Conservation (phyloP, 2,113 vertebrate species). For the Steatornis caripensis region DNA sequence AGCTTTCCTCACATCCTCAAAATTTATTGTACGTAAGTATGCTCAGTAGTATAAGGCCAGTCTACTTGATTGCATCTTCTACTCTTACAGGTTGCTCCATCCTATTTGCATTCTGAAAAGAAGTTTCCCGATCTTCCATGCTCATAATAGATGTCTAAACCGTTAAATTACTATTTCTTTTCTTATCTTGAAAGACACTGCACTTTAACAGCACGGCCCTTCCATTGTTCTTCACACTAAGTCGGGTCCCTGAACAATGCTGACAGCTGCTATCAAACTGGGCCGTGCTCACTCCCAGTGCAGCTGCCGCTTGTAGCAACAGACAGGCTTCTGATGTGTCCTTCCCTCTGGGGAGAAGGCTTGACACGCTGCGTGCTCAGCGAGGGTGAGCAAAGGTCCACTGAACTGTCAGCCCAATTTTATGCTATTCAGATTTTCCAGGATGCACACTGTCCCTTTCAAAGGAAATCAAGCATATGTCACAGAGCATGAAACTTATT, state of each 20-base stretch:
- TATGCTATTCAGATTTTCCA: conserved; percentile 81
- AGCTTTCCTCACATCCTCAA: not conserved
- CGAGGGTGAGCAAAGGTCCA: conserved; percentile 73
- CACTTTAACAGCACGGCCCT: conserved; percentile 68
- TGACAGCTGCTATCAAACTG: conserved; percentile 92
- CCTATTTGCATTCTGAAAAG: conserved; percentile 70
- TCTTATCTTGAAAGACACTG: conserved; percentile 74
- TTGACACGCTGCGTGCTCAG: conserved; percentile 74
- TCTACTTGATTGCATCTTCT: conserved; percentile 28
- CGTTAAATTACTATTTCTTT: conserved; percentile 77
- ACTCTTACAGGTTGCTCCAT: conserved; percentile 34
- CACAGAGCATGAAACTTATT: conserved; percentile 82
- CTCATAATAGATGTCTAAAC: conserved; percentile 76
- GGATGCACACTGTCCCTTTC: conserved; percentile 77
- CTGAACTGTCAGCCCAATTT: conserved; percentile 79
- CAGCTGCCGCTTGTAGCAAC: conserved; percentile 78
- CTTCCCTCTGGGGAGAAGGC: conserved; percentile 75
- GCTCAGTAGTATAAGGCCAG: not conserved
- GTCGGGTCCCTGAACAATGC: conserved; percentile 86
- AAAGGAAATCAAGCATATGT: conserved; percentile 85
- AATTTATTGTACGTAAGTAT: not conserved
- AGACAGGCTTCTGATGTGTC: conserved; percentile 70
- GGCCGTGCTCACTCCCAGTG: conserved; percentile 60
- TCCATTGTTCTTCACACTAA: conserved; percentile 75
- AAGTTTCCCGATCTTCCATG: conserved; percentile 69